Percentiles rank a stretch among this genome's conserved stretches.
These are phyloP conservation scores for Psylliodes chrysocephalus DNA, from an alignment of 2,888 invertebrate genomes.

Conservation along the genomic window DNA sequence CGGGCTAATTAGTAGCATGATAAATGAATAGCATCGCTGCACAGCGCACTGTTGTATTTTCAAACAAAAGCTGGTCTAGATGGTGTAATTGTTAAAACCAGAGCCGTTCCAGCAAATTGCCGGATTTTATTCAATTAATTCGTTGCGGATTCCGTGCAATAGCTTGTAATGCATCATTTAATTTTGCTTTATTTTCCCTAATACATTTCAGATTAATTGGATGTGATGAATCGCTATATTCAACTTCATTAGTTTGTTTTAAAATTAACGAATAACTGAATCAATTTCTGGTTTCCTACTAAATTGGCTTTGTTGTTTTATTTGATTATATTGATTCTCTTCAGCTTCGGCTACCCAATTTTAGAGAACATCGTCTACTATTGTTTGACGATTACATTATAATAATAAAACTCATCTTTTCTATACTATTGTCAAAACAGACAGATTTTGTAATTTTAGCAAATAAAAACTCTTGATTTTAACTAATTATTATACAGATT, in stretches of 20 bases:
- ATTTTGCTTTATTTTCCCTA: slow-evolving; percentile 44
- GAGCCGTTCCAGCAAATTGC: slow-evolving; percentile 47
- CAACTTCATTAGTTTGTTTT: slow-evolving; percentile 39
- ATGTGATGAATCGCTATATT: slow-evolving; percentile 38
- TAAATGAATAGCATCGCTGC: slow-evolving; percentile 42
- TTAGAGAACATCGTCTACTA: no score
- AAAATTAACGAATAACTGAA: slow-evolving; percentile 32
- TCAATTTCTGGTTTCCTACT: slow-evolving; percentile 13
- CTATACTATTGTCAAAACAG: no score
- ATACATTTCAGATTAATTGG: slow-evolving; percentile 44
- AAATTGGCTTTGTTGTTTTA: slow-evolving; percentile 13
- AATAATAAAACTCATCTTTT: no score
- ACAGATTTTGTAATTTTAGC: no score
- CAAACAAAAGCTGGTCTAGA: slow-evolving; percentile 42
- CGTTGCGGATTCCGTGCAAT: slow-evolving; percentile 45
- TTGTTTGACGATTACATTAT: no score
- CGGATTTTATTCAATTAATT: slow-evolving; percentile 50
- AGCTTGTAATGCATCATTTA: slow-evolving; percentile 45
- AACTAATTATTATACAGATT: no score
- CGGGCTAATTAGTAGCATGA: slow-evolving; percentile 46
- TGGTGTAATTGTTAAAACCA: slow-evolving; percentile 47
- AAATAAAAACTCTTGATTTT: no score
- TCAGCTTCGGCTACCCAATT: no score
- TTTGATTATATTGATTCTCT: slow-evolving; percentile 3
- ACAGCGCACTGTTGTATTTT: slow-evolving; percentile 40